These are phyloP conservation scores for Eriocheir sinensis DNA, from an alignment of 1,140 invertebrate genomes.

Conservation along the genomic window DNA sequence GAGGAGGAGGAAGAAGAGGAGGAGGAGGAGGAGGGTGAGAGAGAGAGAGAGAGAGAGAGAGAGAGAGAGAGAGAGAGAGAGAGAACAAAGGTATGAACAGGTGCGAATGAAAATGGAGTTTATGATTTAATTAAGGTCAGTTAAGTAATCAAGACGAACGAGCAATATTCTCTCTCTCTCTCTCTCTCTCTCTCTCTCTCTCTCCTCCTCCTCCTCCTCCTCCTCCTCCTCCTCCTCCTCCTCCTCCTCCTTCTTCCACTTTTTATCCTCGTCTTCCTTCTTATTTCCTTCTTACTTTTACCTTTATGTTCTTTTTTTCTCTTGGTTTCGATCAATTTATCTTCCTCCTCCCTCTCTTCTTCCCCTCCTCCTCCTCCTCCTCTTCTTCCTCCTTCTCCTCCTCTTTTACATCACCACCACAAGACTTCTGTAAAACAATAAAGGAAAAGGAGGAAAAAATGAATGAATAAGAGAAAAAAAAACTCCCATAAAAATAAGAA, in stretches of 20 bases:
- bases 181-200: too few relatives aligned
- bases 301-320: background rate
- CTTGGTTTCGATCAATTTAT: too few relatives aligned
- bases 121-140: slow-evolving; percentile 3
- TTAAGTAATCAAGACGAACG: background rate
- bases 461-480: too few relatives aligned
- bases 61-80: background rate
- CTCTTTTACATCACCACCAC: too few relatives aligned
- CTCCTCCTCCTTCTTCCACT: background rate
- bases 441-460: too few relatives aligned
- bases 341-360: background rate
- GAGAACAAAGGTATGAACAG: too few relatives aligned
- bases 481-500: background rate
- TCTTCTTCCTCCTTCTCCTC: background rate
- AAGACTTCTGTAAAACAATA: too few relatives aligned
- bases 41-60: background rate
- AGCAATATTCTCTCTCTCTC: background rate
- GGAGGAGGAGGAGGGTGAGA: background rate
- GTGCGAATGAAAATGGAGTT: background rate
- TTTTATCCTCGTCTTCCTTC: too few relatives aligned
- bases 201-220: background rate
- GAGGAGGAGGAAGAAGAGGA: background rate
- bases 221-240: background rate
- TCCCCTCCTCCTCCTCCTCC: background rate
- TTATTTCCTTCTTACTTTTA: too few relatives aligned